Conservation (phyloP, 2,797 vertebrate species). For the Scleropages formosus region DNA sequence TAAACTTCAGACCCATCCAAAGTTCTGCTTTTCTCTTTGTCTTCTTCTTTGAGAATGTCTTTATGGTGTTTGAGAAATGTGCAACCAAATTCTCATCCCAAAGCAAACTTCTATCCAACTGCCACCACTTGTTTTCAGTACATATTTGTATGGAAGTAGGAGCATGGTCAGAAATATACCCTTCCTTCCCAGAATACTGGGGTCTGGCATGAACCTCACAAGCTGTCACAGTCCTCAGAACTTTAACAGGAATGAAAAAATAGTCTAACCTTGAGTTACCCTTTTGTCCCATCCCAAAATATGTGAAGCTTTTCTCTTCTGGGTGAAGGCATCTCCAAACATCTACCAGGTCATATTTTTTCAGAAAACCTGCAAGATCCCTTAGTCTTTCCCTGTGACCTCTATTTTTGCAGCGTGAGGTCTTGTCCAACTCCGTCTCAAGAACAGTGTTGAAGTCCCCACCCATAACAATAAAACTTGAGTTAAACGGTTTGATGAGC, state of each 20-base stretch:
- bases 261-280: conserved; percentile 43
- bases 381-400: conserved; percentile 26
- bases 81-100: conserved; percentile 20
- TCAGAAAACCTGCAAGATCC: conserved; percentile 19
- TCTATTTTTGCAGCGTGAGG: conserved; percentile 31
- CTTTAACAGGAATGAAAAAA: conserved; percentile 33
- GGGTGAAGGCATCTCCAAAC: conserved; percentile 40
- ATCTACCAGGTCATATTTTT: conserved; percentile 32
- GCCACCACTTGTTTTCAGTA: conserved; percentile 20
- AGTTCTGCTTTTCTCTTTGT: conserved; percentile 18
- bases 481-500: background rate
- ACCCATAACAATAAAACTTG: conserved; percentile 26
- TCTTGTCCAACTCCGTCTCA: conserved; percentile 37
- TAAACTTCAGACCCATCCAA: conserved; percentile 39
- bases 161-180: conserved; percentile 40
- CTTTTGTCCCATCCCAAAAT: conserved; percentile 31
- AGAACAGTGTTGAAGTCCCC: conserved; percentile 49
- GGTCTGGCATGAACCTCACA: conserved; percentile 37
- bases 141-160: conserved; percentile 41
- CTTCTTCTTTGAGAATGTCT: conserved; percentile 28
- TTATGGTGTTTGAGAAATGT: conserved; percentile 32
- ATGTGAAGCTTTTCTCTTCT: conserved; percentile 37
- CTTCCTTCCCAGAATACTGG: conserved; percentile 20
- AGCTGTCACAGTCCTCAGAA: no score
- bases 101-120: conserved; percentile 29